These are phyloP conservation scores for Lacerta bilineata DNA, from an alignment of 2,797 vertebrate genomes.

Conservation along the genomic window DNA sequence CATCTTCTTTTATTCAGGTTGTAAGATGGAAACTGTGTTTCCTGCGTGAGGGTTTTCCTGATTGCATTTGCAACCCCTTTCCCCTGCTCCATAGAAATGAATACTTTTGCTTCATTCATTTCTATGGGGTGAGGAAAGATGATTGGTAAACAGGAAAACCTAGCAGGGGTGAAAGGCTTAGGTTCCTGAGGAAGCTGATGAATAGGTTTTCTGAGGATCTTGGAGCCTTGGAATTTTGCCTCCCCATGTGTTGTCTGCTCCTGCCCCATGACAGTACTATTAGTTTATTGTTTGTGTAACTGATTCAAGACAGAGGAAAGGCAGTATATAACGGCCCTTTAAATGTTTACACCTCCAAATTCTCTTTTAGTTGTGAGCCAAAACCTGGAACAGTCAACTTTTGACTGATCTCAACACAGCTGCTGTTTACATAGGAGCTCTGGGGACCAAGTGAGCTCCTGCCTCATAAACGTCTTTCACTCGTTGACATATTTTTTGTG, in stretches of 20 bases:
- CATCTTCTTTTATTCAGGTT: background rate
- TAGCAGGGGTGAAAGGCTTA: background rate
- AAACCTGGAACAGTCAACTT: background rate
- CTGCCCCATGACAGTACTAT: background rate
- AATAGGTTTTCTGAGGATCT: background rate
- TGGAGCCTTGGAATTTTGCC: background rate
- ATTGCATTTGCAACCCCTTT: background rate
- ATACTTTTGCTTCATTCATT: background rate
- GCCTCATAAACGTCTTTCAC: background rate
- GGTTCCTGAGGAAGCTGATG: background rate
- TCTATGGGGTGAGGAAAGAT: background rate
- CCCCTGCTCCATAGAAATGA: background rate
- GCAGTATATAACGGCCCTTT: background rate
- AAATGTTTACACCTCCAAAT: conserved; percentile 13
- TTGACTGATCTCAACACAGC: conserved; percentile 40
- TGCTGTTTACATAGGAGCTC: conserved; percentile 45
- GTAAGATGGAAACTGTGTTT: background rate
- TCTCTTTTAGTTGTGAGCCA: background rate
- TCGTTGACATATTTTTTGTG: background rate
- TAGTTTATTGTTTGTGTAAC: background rate
- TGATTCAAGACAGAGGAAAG: background rate
- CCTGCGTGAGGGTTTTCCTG: no score
- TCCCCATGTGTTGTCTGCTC: background rate
- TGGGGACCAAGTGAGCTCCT: background rate
- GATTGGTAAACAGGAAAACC: background rate